phyloP scores from a whole-genome alignment of 1,140 invertebrate genomes.

The Papilio dardanus region DNA sequence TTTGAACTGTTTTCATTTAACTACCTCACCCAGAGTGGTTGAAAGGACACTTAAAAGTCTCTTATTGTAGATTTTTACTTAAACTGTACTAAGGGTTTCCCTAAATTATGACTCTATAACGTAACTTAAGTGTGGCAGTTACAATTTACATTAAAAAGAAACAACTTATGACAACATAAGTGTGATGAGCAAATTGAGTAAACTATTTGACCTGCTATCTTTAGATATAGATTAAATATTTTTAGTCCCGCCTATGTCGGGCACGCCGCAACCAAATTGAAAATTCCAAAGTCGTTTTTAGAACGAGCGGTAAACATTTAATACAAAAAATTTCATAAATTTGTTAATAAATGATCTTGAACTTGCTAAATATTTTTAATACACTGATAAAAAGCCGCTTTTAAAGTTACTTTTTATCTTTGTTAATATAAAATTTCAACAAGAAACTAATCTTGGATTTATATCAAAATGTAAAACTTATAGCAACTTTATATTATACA shows the following conservation, averaged over 20 bases:
- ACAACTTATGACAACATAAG: background rate
- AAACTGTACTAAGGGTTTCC: too few relatives aligned
- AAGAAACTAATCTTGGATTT: background rate
- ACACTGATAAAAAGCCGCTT: background rate
- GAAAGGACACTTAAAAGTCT: too few relatives aligned
- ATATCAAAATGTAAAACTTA: too few relatives aligned
- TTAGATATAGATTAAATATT: constrained; percentile 61
- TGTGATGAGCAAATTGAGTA: background rate
- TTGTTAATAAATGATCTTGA: constrained; percentile 26
- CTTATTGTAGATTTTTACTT: too few relatives aligned
- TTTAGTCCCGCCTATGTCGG: constrained; percentile 51
- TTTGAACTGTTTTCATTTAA: background rate
- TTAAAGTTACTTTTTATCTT: background rate
- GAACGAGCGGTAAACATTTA: constrained; percentile 24
- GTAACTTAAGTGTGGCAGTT: too few relatives aligned
- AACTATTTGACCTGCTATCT: constrained; percentile 41
- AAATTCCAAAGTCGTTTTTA: constrained; percentile 57
- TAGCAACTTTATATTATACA: too few relatives aligned
- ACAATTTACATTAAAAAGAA: too few relatives aligned
- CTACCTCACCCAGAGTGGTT: background rate
- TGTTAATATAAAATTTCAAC: background rate
- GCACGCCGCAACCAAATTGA: constrained; percentile 66
- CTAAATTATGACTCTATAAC: too few relatives aligned
- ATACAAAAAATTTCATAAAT: constrained; percentile 35
- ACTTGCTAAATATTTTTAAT: constrained; percentile 23